A percentile compares a stretch with the other conserved stretches of the same genome.
These are phyloP conservation scores for Calonectris borealis DNA, from an alignment of 2,113 vertebrate species.

Conservation along the genomic window DNA sequence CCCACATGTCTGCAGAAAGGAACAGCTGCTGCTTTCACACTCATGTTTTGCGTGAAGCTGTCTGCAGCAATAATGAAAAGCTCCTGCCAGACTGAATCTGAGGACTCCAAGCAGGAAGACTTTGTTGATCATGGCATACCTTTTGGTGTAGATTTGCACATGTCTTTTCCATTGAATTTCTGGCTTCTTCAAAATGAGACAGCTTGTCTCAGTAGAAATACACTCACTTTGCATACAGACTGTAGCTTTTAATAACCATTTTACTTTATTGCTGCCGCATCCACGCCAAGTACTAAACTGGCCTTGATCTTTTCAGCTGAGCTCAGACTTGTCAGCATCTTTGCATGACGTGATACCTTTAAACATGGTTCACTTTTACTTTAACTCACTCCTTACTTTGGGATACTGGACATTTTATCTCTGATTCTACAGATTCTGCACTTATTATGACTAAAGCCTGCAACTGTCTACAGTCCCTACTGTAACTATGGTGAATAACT, in stretches of 20 bases:
- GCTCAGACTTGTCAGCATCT: neutral
- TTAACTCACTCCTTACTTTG: neutral
- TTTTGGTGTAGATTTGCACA: neutral
- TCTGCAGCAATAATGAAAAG: neutral
- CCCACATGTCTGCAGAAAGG: neutral
- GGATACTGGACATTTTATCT: neutral
- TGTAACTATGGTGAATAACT: neutral
- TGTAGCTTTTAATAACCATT: neutral
- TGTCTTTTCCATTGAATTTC: neutral
- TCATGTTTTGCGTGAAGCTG: neutral
- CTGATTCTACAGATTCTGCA: neutral
- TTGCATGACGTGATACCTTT: neutral
- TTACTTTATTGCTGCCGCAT: neutral
- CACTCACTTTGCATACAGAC: neutral
- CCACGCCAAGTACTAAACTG: neutral
- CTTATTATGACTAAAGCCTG: neutral
- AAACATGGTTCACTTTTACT: neutral
- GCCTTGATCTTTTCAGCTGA: neutral
- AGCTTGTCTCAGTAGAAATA: neutral
- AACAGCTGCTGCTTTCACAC: neutral
- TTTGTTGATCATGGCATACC: neutral
- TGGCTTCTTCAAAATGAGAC: slow-evolving; percentile 2
- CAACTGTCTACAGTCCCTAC: neutral
- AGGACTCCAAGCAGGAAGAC: slow-evolving; percentile 19
- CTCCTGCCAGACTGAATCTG: neutral